A percentile compares a stretch with the other conserved stretches of the same genome.
phyloP scores from a whole-genome alignment of 30 jellyfish, hydroid and myxozoan genomes.

The Cassiopea xamachana region DNA sequence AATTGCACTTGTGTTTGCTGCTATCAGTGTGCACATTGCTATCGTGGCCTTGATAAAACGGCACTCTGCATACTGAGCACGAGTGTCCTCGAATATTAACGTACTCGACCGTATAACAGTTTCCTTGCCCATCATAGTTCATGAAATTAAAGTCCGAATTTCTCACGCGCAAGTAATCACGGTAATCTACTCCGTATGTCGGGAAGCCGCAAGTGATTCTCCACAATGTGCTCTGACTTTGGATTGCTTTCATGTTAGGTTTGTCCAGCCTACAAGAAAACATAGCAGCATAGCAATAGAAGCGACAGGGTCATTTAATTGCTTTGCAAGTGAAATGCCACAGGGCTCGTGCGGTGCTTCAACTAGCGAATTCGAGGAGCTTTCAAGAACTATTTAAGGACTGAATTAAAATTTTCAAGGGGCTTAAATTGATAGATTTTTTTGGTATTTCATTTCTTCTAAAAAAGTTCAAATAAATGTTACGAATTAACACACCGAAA shows the following conservation, averaged over 20 bases:
- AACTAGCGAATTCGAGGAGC: too few relatives aligned
- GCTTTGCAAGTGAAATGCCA: too few relatives aligned
- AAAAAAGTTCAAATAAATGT: too few relatives aligned
- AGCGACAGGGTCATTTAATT: too few relatives aligned
- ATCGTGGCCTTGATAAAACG: background rate
- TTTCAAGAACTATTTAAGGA: too few relatives aligned
- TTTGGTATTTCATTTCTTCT: too few relatives aligned
- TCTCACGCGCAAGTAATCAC: slow-evolving; percentile 13
- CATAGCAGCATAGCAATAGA: background rate
- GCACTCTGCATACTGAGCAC: background rate
- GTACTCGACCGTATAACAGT: background rate
- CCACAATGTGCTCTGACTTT: background rate
- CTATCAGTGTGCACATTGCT: background rate
- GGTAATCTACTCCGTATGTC: slow-evolving; percentile 6
- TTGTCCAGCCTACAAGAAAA: background rate
- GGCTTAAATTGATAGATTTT: too few relatives aligned
- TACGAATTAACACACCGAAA: too few relatives aligned
- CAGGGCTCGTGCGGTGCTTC: too few relatives aligned
- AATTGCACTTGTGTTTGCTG: background rate
- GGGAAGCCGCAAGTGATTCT: slow-evolving; percentile 17
- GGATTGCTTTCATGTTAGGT: background rate
- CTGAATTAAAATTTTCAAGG: too few relatives aligned
- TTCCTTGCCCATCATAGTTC: background rate
- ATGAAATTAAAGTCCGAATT: background rate
- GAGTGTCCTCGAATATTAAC: background rate